Base-by-base conservation (phyloP, 2,888 invertebrate genomes). In the Hirudinaria manillensis region DNA sequence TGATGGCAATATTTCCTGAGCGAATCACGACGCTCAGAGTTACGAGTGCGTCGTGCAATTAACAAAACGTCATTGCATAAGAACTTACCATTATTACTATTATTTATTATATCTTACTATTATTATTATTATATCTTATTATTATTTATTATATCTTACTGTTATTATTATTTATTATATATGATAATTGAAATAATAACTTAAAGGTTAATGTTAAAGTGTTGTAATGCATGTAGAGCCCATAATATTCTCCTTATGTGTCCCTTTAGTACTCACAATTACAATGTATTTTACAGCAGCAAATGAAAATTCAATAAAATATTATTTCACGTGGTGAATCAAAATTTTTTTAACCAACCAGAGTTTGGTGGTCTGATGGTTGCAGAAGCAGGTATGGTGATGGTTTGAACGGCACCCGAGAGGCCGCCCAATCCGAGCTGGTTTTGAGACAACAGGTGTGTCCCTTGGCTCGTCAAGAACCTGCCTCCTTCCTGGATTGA, bases 301-400 rank as follows among this genome's bases (percentile, higher is more conserved):
- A 16, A 53, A 53, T 13, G n/a, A n/a, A n/a, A n/a, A n/a, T n/a
- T n/a, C n/a, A n/a, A n/a, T n/a, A n/a, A n/a, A n/a, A n/a, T n/a
- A n/a, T n/a, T n/a, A 61, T 3, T 13, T 24, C 4, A 61, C 6
- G 1, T 45, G 45, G 16, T 3, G 16, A 1, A 45, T 45, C 10
- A 45, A 61, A 61, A 61, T 29, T 13, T 53, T 21, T 16, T 13
- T 61, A 24, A 61, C 61, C n/a, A 10, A 61, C 61, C 29, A 61
- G 24, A 27, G 13, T 61, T 61, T 61, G 61, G 61, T 27, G 61
- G 21, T 29, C 29, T 61, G 61, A 61, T 24, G 24, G 61, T 61
- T 2, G 61, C 29, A 61, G 61, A 61, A 19, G 61, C 61, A 68
- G 68, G 68, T 32, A 68, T 68, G 34, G 36, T 34, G 68, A 68